A percentile compares a stretch with the other conserved stretches of the same genome.
Conservation (phyloP, 2,888 invertebrate species). For the Cantharis rufa region DNA sequence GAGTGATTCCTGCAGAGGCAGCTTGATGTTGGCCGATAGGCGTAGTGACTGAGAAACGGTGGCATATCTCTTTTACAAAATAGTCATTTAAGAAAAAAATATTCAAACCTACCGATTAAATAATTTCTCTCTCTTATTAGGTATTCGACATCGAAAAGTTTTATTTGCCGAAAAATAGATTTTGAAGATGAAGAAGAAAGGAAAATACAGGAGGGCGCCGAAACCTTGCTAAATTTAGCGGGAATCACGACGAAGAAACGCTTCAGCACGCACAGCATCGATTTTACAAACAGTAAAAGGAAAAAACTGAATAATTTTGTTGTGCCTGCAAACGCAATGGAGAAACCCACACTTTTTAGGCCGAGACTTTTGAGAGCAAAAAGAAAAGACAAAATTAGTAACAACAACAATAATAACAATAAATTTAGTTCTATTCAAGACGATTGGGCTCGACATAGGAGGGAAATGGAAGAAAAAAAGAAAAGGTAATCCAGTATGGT, state of each 20-base stretch:
- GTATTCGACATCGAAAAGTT: conserved; percentile 17
- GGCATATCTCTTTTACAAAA: too few relatives aligned
- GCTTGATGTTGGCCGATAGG: too few relatives aligned
- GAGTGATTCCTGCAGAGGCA: too few relatives aligned
- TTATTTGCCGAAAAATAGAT: conserved; percentile 46
- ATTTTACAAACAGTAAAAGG: conserved; percentile 17
- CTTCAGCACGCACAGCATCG: conserved; percentile 34
- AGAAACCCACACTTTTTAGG: conserved; percentile 48
- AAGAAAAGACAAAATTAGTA: conserved; percentile 43
- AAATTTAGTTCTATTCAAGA: conserved; percentile 41
- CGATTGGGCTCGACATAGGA: conserved; percentile 52
- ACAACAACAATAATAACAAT: conserved; percentile 40
- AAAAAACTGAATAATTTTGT: conserved; percentile 17
- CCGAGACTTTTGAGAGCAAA: conserved; percentile 49
- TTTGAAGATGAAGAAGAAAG: conserved; percentile 69
- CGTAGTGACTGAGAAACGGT: too few relatives aligned
- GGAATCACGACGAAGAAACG: conserved; percentile 57
- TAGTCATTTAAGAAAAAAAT: too few relatives aligned
- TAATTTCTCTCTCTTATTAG: conserved; percentile 4
- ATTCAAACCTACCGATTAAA: too few relatives aligned
- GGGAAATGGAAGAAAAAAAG: conserved; percentile 49
- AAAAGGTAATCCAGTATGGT: conserved; percentile 49
- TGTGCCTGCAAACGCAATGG: conserved; percentile 32
- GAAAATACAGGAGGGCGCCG: conserved; percentile 78
- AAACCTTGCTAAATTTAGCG: conserved; percentile 76